These are phyloP conservation scores for Stenichneumon culpator DNA, from an alignment of 2,888 invertebrate genomes.

Conservation along the genomic window DNA sequence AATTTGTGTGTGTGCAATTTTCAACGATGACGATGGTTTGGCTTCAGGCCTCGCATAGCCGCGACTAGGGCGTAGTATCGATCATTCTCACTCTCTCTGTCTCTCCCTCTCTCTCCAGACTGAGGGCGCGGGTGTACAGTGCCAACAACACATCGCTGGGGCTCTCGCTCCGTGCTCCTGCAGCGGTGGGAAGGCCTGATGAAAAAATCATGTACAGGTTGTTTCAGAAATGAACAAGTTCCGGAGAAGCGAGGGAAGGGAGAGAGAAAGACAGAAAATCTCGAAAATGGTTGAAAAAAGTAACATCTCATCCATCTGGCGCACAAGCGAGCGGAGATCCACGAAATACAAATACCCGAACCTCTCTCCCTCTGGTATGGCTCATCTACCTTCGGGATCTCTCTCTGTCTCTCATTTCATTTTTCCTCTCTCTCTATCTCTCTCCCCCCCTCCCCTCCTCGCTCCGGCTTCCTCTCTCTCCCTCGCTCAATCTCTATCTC, in stretches of 20 bases:
- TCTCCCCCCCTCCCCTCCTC: conserved; percentile 21
- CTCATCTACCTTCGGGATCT: conserved; percentile 62
- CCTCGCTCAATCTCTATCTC: too few relatives aligned
- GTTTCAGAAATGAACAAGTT: conserved; percentile 46
- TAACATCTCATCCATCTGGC: conserved; percentile 63
- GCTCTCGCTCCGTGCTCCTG: conserved; percentile 47
- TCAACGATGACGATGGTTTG: conserved; percentile 74
- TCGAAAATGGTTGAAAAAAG: conserved; percentile 40
- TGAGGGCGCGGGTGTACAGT: conserved; percentile 38
- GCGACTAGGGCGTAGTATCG: conserved; percentile 73
- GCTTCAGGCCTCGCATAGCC: conserved; percentile 76
- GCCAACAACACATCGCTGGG: conserved; percentile 49
- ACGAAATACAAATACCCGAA: conserved; percentile 61
- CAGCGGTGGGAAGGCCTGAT: conserved; percentile 59
- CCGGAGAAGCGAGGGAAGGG: background rate
- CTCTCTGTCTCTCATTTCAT: background rate
- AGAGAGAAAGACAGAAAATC: background rate
- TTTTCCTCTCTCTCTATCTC: too few relatives aligned
- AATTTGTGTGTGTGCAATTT: conserved; percentile 66
- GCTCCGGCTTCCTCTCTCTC: conserved; percentile 17
- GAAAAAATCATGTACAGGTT: conserved; percentile 65
- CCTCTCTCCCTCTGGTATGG: conserved; percentile 46
- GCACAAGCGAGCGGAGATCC: conserved; percentile 63
- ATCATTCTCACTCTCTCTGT: conserved; percentile 70
- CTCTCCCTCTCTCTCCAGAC: conserved; percentile 14